Evolutionary conservation across 2,888 invertebrate genomes (phyloP), one percentile per base, ranked within the genome.

Genomic region (Cataglyphis albicans): DNA sequence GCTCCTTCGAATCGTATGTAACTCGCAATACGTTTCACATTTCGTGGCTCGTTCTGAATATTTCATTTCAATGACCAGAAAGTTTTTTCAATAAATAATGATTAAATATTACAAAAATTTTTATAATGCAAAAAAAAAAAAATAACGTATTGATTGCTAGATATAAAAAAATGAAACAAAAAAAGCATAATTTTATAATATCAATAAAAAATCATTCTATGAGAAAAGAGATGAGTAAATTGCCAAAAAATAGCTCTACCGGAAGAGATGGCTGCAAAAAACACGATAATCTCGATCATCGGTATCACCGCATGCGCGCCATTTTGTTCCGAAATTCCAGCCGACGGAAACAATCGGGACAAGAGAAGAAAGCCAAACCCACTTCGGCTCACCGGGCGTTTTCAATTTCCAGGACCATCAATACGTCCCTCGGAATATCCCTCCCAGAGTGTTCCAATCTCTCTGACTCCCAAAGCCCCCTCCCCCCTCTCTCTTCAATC

Each of bases 371-470:
- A 88, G 89, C 89, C 88, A 87, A 90, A 82, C 89, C 90, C 89
- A 91, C 91, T 91, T 90, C 84, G 90, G 89, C 85, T 91, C 84
- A 89, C 86, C 88, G 89, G 88, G 91, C 91, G 91, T 93, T 94
- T 94, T 94, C 94, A 94, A 94, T 94, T 94, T 94, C 92, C 93
- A 93, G 91, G 88, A 92, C 93, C 93, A 93, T 93, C 93, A 93
- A 94, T 93, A 91, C 92, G 88, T 89, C 89, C 91, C 88, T 82
- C 87, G 89, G 87, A 86, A 86, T 88, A 89, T 87, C 90, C 91
- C 90, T 85, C 88, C 87, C 74, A 41, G 81, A 52, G 38, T 75
- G 82, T 91, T 90, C 91, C 91, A 91, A 91, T 91, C 92, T 92
- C 91, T 84, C 80, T 73, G 83, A 61, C 68, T 82, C 88, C 73